phyloP scores from a whole-genome alignment of 2,888 invertebrate genomes.

The Sericinus montela region DNA sequence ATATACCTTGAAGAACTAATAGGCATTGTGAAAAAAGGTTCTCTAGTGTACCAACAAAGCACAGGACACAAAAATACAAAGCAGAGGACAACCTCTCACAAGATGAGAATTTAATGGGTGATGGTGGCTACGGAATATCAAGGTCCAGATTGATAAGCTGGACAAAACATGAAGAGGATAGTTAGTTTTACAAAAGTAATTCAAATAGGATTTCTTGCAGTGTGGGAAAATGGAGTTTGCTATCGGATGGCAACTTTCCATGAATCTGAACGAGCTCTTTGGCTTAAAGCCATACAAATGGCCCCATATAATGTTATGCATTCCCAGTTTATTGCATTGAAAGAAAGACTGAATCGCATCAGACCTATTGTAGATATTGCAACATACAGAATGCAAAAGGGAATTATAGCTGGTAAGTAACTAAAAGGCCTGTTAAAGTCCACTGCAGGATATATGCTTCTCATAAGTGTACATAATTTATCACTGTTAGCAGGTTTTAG shows the following conservation, averaged over 20 bases:
- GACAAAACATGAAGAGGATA: too few species aligned
- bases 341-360: slow-evolving; percentile 81
- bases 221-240: slow-evolving; percentile 89
- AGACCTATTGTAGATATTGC: slow-evolving; percentile 83
- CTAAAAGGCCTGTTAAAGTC: not conserved
- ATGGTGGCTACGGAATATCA: too few species aligned
- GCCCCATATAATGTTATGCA: slow-evolving; percentile 92
- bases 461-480: too few species aligned
- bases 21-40: too few species aligned
- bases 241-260: slow-evolving; percentile 90
- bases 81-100: too few species aligned
- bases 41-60: too few species aligned
- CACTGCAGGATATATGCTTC: too few species aligned
- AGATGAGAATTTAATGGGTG: too few species aligned
- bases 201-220: slow-evolving; percentile 58
- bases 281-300: slow-evolving; percentile 90
- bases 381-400: slow-evolving; percentile 84
- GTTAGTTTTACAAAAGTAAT: not conserved
- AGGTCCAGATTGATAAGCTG: too few species aligned
- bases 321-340: slow-evolving; percentile 83
- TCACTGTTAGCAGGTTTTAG: too few species aligned
- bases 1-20: too few species aligned
- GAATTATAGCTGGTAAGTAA: slow-evolving; percentile 82
- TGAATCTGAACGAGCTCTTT: slow-evolving; percentile 89
- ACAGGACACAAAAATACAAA: too few species aligned